Evolutionary conservation across 2,888 invertebrate species (phyloP).

Genomic region (Plemyria rubiginata): DNA sequence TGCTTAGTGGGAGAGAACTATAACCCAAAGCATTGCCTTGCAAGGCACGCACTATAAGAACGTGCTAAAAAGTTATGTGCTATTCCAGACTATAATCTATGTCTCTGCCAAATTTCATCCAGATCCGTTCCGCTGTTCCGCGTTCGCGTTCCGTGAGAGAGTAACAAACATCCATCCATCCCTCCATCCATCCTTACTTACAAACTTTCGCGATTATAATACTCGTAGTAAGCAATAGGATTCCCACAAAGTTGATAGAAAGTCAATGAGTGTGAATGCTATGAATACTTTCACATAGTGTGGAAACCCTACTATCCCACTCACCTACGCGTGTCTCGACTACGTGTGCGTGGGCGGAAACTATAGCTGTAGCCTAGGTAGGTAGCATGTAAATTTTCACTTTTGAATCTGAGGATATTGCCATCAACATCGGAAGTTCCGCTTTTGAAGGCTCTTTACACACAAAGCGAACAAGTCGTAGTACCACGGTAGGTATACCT

Average conservation of each 20-base stretch:
- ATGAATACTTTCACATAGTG: constrained; percentile 26
- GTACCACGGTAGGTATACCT: background rate
- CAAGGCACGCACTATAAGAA: no score
- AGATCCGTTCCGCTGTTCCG: no score
- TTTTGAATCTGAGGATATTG: constrained; percentile 20
- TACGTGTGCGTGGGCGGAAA: constrained; percentile 17
- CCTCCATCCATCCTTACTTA: no score
- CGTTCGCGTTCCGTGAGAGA: no score
- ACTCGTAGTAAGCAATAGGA: no score
- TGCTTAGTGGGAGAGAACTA: no score
- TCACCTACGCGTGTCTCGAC: constrained; percentile 5
- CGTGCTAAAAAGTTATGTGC: no score
- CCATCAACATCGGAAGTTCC: constrained; percentile 46
- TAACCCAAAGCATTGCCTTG: no score
- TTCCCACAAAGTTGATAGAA: constrained; percentile 5
- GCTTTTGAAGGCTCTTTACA: constrained; percentile 25
- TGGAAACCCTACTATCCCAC: constrained; percentile 22
- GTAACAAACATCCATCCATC: no score
- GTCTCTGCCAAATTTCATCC: no score
- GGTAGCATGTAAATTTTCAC: constrained; percentile 22
- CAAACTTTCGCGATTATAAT: no score
- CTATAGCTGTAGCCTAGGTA: constrained; percentile 16
- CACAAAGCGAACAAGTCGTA: background rate
- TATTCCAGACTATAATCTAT: no score
- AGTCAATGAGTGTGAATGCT: constrained; percentile 15